Evolutionary conservation across 2,797 vertebrate genomes (phyloP), one percentile per base, ranked within the genome.

Genomic region (Periparus ater): DNA sequence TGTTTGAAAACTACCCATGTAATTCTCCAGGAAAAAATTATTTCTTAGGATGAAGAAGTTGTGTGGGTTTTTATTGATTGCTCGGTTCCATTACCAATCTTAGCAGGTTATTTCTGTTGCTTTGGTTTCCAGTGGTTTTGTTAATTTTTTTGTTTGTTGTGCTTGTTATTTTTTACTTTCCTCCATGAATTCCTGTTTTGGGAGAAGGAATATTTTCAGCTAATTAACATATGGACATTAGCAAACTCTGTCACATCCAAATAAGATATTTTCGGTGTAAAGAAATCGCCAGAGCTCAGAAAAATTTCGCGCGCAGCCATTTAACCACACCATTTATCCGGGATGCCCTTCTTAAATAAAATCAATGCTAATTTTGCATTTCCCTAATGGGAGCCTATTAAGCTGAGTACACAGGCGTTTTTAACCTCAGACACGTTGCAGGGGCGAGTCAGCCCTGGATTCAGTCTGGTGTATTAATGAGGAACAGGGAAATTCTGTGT

Each of bases 351-450:
- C 85, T 91, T 78, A 93, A 93, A 78, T 77, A 94, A 94, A 94
- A 94, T 96, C 91, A 93, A 65, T 95, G 82, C 53, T 93, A 93
- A 96, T 96, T 97, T 94, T 89, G 60, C 82, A 91, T 96, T 93
- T 92, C 85, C 74, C 76, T 97, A 92, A 91, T 95, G 87, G 85
- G 63, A 91, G 58, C 22, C 80, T 81, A 74, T 93, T 94, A 91
- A 90, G 88, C 55, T 87, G 93, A 93, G 77, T 63, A 94, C 62
- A 87, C 26, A 86, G 71, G 42, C 61, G 83, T 94, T 97, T 93
- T 92, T 93, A 94, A 95, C 78, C 85, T 95, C 79, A 89, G 70
- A 53, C 47, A 63, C 13, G 3, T 63, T 4, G 1, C 68, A 92
- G 67, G 68, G 67, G 21, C 45, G 62, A 74, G 47, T 47, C 55